Evolutionary conservation across 2,113 vertebrate species (phyloP).

Genomic region (Lepidiolamprologus cunningtoni): DNA sequence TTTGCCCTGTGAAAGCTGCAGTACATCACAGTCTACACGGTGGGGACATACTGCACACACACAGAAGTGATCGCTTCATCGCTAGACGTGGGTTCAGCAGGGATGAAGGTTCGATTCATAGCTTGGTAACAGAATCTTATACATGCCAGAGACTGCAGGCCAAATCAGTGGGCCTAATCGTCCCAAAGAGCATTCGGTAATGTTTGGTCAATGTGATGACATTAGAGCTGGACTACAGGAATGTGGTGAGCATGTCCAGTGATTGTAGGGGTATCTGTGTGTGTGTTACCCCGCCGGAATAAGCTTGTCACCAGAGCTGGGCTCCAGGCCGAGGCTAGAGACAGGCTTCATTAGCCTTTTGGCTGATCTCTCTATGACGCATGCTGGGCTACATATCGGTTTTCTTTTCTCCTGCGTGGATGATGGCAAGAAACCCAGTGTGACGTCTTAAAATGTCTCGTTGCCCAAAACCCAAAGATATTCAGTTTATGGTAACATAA

Average conservation of each 20-base stretch:
- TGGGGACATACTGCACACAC: constrained; percentile 16
- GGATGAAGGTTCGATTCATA: not conserved
- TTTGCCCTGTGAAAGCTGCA: not conserved
- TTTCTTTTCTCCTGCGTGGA: constrained; percentile 26
- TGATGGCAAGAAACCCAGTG: not conserved
- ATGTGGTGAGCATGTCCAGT: constrained; percentile 42
- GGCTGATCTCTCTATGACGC: constrained; percentile 30
- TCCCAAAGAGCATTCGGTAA: constrained; percentile 16
- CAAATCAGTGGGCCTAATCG: constrained; percentile 21
- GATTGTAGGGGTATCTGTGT: constrained; percentile 45
- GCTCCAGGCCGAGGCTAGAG: constrained; percentile 12
- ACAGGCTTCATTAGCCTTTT: constrained; percentile 37
- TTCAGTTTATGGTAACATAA: not conserved
- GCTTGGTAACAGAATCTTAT: not conserved
- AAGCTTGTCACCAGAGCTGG: constrained; percentile 44
- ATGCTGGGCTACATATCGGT: constrained; percentile 5
- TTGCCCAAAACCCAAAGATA: not conserved
- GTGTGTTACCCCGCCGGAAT: constrained; percentile 19
- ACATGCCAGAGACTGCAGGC: constrained; percentile 14
- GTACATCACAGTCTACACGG: not conserved
- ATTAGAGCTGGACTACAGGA: constrained; percentile 33
- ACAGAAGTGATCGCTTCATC: not conserved
- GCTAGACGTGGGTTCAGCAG: not conserved
- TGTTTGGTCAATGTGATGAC: constrained; percentile 49
- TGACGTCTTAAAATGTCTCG: not conserved